Percentiles rank a stretch among this genome's conserved stretches.
These are phyloP conservation scores for Cotesia congregata DNA, from an alignment of 2,888 invertebrate genomes.

Conservation along the genomic window DNA sequence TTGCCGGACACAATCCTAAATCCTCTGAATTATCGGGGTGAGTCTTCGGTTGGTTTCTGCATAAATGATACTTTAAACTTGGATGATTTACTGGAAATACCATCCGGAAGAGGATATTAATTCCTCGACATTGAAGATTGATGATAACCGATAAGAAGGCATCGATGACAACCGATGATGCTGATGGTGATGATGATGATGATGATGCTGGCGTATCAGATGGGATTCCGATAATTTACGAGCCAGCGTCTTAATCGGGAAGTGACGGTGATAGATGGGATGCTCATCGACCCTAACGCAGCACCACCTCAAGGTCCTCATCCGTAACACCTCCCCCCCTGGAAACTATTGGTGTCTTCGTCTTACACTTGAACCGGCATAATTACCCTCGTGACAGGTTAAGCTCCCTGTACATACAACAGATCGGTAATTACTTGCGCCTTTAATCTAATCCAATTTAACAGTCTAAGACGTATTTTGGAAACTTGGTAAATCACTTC, in stretches of 20 bases:
- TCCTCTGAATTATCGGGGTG: background rate
- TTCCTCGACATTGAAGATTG: background rate
- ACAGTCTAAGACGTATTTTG: constrained; percentile 43
- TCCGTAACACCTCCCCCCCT: background rate
- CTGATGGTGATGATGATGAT: background rate
- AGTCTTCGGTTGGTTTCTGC: constrained; percentile 12
- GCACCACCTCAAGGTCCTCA: constrained; percentile 5
- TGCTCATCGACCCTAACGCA: constrained; percentile 38
- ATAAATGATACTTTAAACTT: background rate
- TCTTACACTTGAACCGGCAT: constrained; percentile 44
- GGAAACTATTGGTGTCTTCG: too few relatives aligned
- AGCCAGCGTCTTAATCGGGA: constrained; percentile 59
- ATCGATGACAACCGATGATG: background rate
- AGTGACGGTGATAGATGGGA: constrained; percentile 60
- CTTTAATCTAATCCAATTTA: constrained; percentile 60
- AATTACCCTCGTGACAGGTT: constrained; percentile 58
- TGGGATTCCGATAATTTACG: constrained; percentile 48
- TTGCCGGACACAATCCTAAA: background rate
- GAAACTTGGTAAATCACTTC: background rate
- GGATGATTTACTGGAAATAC: background rate
- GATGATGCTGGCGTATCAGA: background rate
- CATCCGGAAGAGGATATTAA: constrained; percentile 4
- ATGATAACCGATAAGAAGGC: background rate
- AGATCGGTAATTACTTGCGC: constrained; percentile 63
- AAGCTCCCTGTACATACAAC: constrained; percentile 44